These are phyloP conservation scores for Mycetomoellerius zeteki DNA, from an alignment of 1,140 invertebrate genomes.

Conservation along the genomic window DNA sequence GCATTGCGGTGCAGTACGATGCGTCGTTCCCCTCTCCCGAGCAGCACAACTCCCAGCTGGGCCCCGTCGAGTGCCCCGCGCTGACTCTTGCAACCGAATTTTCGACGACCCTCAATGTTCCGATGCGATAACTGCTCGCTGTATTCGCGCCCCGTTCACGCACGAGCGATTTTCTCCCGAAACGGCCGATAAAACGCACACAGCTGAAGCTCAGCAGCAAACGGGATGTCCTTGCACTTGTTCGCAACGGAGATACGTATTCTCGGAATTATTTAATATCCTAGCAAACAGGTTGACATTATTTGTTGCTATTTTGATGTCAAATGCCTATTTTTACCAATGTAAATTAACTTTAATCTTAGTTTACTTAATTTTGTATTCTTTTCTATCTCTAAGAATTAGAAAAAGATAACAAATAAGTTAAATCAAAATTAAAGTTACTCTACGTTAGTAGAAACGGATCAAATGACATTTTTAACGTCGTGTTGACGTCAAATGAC, in stretches of 20 bases:
- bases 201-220: neutral
- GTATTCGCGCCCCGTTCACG: slow-evolving; percentile 11
- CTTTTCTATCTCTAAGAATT: no score
- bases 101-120: slow-evolving; percentile 69
- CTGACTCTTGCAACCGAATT: slow-evolving; percentile 72
- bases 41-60: slow-evolving; percentile 54
- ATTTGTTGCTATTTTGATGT: no score
- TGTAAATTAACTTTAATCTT: no score
- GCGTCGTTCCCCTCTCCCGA: slow-evolving; percentile 1
- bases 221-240: slow-evolving; percentile 70
- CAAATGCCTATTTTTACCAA: no score
- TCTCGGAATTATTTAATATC: neutral
- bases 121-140: slow-evolving; percentile 57
- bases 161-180: slow-evolving; percentile 51
- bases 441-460: no score
- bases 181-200: slow-evolving; percentile 61
- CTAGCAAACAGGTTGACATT: no score
- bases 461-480: no score
- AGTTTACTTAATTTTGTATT: no score
- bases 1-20: slow-evolving; percentile 5
- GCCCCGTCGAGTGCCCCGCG: slow-evolving; percentile 71
- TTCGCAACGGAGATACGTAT: neutral
- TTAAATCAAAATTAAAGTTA: no score
- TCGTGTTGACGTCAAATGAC: no score
- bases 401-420: no score